These are phyloP conservation scores for Unio pictorum DNA, from an alignment of 2,888 invertebrate genomes.

Conservation along the genomic window DNA sequence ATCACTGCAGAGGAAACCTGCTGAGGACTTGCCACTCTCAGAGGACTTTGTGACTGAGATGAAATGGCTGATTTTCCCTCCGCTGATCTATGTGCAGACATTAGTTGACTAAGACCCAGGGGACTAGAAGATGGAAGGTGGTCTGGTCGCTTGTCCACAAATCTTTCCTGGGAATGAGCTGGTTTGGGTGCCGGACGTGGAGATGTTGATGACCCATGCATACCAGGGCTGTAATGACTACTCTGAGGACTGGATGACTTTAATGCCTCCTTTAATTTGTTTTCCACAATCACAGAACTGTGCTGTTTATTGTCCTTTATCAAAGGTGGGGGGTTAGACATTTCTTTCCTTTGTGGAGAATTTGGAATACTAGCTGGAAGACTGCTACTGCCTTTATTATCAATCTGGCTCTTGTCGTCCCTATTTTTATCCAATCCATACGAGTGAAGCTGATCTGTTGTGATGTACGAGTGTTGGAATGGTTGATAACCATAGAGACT, in stretches of 20 bases:
- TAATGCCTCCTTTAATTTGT: constrained; percentile 44
- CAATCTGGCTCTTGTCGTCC: constrained; percentile 38
- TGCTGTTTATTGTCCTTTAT: constrained; percentile 56
- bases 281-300: constrained; percentile 67
- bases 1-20: constrained; percentile 55
- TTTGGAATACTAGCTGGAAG: constrained; percentile 13
- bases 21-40: constrained; percentile 58
- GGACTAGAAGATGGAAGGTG: constrained; percentile 39
- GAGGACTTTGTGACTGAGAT: constrained; percentile 59
- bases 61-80: constrained; percentile 35
- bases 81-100: constrained; percentile 44
- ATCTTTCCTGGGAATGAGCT: constrained; percentile 58
- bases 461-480: constrained; percentile 67
- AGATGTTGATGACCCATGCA: constrained; percentile 41
- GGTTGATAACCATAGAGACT: constrained; percentile 71
- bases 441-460: constrained; percentile 67
- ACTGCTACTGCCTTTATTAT: constrained; percentile 34
- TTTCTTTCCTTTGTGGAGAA: constrained; percentile 39
- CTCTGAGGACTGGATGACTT: constrained; percentile 46
- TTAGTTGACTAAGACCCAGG: constrained; percentile 44
- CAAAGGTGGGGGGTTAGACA: constrained; percentile 53
- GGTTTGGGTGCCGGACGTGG: constrained; percentile 58
- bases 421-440: constrained; percentile 58
- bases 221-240: constrained; percentile 25
- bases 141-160: constrained; percentile 23